Conservation (phyloP, 2,888 invertebrate species). For the Drosophila aldrichi region DNA sequence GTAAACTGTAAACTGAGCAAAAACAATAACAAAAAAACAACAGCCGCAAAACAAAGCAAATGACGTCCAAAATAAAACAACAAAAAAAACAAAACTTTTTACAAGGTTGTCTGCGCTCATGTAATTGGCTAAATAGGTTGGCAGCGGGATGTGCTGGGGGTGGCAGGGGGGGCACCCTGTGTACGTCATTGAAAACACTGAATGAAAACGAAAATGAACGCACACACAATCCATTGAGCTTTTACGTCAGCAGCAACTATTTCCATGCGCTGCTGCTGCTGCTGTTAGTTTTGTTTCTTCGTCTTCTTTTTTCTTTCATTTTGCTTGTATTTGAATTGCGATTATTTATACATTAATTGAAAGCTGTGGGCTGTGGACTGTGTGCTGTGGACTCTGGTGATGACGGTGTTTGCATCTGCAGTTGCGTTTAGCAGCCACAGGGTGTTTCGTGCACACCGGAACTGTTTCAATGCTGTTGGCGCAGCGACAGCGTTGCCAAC, state of each 20-base stretch:
- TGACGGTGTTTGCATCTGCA: slow-evolving; percentile 53
- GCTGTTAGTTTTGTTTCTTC: slow-evolving; percentile 23
- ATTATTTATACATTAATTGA: slow-evolving; percentile 51
- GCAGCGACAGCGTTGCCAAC: slow-evolving; percentile 31
- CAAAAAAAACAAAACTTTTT: slow-evolving; percentile 51
- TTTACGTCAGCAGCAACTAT: slow-evolving; percentile 68
- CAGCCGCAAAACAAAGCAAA: slow-evolving; percentile 42
- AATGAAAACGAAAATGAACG: slow-evolving; percentile 74
- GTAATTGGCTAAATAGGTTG: slow-evolving; percentile 31
- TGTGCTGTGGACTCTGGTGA: slow-evolving; percentile 29
- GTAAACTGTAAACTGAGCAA: slow-evolving; percentile 39
- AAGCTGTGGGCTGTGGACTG: slow-evolving; percentile 15
- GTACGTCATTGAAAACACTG: slow-evolving; percentile 71
- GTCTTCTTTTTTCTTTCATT: slow-evolving; percentile 27
- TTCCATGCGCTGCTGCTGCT: slow-evolving; percentile 38
- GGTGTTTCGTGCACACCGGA: slow-evolving; percentile 1
- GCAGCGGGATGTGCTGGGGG: background rate
- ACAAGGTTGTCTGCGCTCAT: slow-evolving; percentile 72
- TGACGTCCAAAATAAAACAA: slow-evolving; percentile 63
- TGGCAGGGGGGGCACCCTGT: slow-evolving; percentile 23
- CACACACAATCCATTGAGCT: slow-evolving; percentile 20
- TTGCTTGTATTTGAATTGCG: slow-evolving; percentile 62
- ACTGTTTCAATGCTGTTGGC: background rate
- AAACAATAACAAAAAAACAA: slow-evolving; percentile 30
- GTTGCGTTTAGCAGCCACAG: background rate